Percentiles rank a stretch among this genome's conserved stretches.
Conservation (phyloP, 2,888 invertebrate genomes). For the Ochropleura plecta region DNA sequence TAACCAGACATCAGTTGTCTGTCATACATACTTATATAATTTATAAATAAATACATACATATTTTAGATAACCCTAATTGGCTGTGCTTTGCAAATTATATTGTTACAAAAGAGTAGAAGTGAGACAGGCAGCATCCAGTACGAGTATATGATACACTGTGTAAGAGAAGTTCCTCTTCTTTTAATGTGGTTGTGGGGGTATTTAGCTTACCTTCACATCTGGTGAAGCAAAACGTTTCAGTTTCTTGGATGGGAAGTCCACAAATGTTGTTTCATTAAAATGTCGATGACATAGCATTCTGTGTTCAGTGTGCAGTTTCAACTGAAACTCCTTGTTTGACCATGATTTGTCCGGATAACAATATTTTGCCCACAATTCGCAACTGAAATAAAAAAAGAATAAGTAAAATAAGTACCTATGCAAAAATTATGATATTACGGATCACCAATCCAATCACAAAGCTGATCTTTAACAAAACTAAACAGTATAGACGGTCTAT, state of each 20-base stretch:
- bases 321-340: constrained; percentile 4
- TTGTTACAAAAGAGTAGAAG: background rate
- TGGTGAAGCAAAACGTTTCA: constrained; percentile 10
- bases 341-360: constrained; percentile 6
- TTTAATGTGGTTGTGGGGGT: background rate
- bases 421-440: background rate
- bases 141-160: too few relatives aligned
- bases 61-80: too few relatives aligned
- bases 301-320: constrained; percentile 17
- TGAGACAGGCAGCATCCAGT: background rate
- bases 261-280: constrained; percentile 13
- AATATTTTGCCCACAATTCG: constrained; percentile 11
- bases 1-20: too few relatives aligned
- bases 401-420: background rate
- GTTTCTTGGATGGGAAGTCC: constrained; percentile 13
- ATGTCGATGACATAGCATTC: constrained; percentile 15
- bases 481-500: background rate
- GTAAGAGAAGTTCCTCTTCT: constrained; percentile 1
- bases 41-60: too few relatives aligned
- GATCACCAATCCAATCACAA: constrained; percentile 2
- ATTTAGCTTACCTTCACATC: constrained; percentile 7
- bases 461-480: background rate
- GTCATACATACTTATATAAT: too few relatives aligned
- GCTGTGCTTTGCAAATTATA: too few relatives aligned
- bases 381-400: constrained; percentile 4